These are phyloP conservation scores for Syngnathus floridae DNA, from an alignment of 2,113 vertebrate species.

Conservation along the genomic window DNA sequence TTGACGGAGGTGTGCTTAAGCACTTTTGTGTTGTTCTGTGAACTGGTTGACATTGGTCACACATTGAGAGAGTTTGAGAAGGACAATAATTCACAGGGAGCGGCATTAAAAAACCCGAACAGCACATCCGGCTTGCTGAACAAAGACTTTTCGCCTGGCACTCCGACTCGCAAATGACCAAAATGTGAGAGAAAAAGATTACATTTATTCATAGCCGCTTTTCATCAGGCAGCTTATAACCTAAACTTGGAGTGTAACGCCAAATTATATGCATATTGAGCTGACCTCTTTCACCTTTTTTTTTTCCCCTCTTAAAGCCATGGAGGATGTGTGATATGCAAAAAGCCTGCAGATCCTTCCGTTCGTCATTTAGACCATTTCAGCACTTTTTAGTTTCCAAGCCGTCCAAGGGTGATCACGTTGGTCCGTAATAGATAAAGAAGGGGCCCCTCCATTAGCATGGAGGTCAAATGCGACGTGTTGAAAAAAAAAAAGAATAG, in stretches of 20 bases:
- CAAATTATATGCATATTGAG: conserved; percentile 71
- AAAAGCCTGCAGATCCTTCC: conserved; percentile 56
- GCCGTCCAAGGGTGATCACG: conserved; percentile 50
- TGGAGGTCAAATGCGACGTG: conserved; percentile 39
- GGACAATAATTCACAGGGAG: conserved; percentile 40
- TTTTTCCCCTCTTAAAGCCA: conserved; percentile 58
- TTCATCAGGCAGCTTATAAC: conserved; percentile 70
- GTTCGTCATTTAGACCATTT: conserved; percentile 63
- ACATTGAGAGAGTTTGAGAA: conserved; percentile 30
- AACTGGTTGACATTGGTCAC: conserved; percentile 11
- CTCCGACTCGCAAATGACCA: conserved; percentile 58
- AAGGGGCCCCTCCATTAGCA: conserved; percentile 41
- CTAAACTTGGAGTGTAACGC: conserved; percentile 64
- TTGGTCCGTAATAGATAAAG: conserved; percentile 57
- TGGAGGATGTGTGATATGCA: conserved; percentile 61
- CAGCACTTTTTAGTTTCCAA: conserved; percentile 64
- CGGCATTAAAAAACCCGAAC: conserved; percentile 49
- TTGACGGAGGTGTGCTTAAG: no score
- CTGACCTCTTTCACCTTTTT: conserved; percentile 63
- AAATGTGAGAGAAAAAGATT: conserved; percentile 61
- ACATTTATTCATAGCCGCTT: conserved; percentile 68
- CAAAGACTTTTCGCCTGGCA: conserved; percentile 53
- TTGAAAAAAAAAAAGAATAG: neutral
- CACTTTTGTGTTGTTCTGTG: conserved; percentile 6
- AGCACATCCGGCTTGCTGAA: conserved; percentile 41